phyloP scores from a whole-genome alignment of 2,113 vertebrate genomes.

The Odontesthes bonariensis region DNA sequence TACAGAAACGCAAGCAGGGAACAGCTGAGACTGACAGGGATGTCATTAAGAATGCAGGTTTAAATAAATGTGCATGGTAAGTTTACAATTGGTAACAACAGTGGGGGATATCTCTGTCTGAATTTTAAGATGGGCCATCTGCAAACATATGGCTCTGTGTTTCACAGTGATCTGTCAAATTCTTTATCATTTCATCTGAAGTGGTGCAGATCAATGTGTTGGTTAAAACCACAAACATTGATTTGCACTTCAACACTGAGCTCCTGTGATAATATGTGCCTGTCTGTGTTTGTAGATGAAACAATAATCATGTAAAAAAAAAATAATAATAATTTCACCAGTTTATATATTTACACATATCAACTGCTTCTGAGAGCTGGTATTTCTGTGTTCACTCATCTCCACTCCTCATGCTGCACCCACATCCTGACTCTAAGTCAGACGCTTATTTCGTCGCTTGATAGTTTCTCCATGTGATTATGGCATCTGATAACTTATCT shows the following conservation, averaged over 20 bases:
- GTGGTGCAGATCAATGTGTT: neutral
- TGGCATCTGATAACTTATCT: conserved; percentile 69
- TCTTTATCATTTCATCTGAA: no score
- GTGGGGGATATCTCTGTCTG: no score
- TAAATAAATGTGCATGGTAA: no score
- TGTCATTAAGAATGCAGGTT: no score
- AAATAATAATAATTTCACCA: neutral
- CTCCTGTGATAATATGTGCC: neutral
- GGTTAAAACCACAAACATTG: neutral
- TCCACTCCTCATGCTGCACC: conserved; percentile 23
- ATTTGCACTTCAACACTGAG: neutral
- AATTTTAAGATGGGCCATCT: no score
- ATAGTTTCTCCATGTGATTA: conserved; percentile 66
- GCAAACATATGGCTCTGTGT: no score
- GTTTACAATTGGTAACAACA: no score
- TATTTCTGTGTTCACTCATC: neutral
- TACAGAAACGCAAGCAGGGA: no score
- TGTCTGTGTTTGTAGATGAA: neutral
- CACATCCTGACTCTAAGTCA: conserved; percentile 49
- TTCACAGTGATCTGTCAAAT: no score
- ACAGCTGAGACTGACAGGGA: no score
- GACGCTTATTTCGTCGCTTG: conserved; percentile 70
- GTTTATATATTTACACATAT: neutral
- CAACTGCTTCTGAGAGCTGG: neutral
- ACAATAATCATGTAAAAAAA: neutral